Evolutionary conservation across 2,113 vertebrate species (phyloP), one percentile per base, ranked within the genome.

Genomic region (Mandrillus leucophaeus): DNA sequence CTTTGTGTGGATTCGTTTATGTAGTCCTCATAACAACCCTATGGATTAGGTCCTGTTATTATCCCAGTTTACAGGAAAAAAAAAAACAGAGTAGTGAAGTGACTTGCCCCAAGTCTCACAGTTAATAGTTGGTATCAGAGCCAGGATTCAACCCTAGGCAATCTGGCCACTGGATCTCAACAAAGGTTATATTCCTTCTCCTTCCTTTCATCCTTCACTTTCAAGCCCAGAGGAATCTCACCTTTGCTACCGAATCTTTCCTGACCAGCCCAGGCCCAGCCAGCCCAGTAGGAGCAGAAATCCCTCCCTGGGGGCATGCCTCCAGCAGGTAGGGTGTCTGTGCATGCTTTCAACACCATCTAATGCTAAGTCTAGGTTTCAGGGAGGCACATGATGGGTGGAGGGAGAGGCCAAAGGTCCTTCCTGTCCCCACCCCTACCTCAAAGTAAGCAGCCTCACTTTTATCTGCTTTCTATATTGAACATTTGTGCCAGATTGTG

Each of bases 31-130:
- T 8, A 88, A 66, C 66, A 88, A 32, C 59, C n/a, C 72, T 66
- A 14, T 50, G 61, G 82, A 89, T 32, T 35, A 76, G 50, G 35
- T 92, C 27, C 40, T 61, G 1, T 73, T 85, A 45, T 68, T 45
- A 68, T 23, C 43, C 78, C 23, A 73, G n/a, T 70, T 85, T 87
- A 83, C 50, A 79, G 66, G 61, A 96, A 90, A 45, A 68, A 59
- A 91, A 52, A 52, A 6, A 20, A 76, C 25, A 32, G 27, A 78
- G 27, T 22, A 66, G 50, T 90, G 84, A 59, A 43, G 5, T 35
- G 22, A 85, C 86, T 82, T 85, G 40, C 78, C 57, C 59, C 45
- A 35, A 96, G 38, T 91, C 73, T 96, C 66, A 97, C 45, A 95
- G 57, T 35, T 85, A 35, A 88, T 27, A 78, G 16, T 70, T 40